Evolutionary conservation across 2,797 vertebrate species (phyloP).

Genomic region (Euthynnus affinis): DNA sequence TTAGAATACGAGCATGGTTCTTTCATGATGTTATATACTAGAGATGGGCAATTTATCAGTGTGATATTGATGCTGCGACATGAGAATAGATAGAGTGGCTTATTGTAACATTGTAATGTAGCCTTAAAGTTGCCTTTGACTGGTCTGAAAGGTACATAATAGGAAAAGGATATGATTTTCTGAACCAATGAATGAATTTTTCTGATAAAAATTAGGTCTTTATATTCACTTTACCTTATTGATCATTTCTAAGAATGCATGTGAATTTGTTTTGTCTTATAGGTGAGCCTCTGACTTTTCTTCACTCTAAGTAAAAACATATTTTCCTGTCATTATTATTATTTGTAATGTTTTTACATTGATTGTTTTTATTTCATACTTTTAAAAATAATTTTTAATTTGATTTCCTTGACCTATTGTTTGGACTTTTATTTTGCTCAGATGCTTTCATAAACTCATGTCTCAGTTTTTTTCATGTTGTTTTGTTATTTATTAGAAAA

Average conservation of each 20-base stretch:
- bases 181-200: constrained; percentile 6
- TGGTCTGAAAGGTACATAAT: constrained; percentile 15
- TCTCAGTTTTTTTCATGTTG: not conserved
- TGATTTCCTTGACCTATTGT: not conserved
- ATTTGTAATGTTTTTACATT: not conserved
- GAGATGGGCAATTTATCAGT: constrained; percentile 66
- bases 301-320: not conserved
- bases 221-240: not conserved
- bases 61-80: constrained; percentile 45
- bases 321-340: not conserved
- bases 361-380: not conserved
- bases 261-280: not conserved
- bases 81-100: constrained; percentile 43
- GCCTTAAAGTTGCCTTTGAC: constrained; percentile 8
- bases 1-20: constrained; percentile 85
- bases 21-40: constrained; percentile 69
- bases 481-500: not conserved
- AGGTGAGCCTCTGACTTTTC: not conserved
- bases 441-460: not conserved
- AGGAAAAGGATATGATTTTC: not conserved
- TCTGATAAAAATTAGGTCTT: not conserved
- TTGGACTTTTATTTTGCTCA: constrained; percentile 1
- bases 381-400: not conserved
- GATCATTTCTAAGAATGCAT: constrained; percentile 1
- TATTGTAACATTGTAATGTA: constrained; percentile 24